phyloP scores from a whole-genome alignment of 2,113 vertebrate genomes.

The Halichoerus grypus region DNA sequence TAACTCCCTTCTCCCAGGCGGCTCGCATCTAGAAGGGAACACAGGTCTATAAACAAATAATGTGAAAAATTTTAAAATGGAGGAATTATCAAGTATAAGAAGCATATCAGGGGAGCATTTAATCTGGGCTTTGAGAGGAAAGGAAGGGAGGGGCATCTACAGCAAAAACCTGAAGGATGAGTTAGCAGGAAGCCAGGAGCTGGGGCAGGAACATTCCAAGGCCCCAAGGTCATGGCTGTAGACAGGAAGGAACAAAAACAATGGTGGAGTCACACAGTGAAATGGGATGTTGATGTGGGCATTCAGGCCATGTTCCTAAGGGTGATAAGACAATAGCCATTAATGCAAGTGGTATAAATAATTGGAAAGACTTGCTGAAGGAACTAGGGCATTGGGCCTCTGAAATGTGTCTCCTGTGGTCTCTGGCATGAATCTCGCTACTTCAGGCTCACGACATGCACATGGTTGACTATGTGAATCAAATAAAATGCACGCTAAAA shows the following conservation, averaged over 20 bases:
- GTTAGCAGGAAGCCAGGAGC: background rate
- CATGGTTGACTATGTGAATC: background rate
- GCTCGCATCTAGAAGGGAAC: background rate
- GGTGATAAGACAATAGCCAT: background rate
- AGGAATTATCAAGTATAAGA: background rate
- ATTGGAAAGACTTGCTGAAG: slow-evolving; percentile 14
- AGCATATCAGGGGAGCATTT: background rate
- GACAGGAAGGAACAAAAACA: background rate
- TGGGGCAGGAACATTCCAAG: background rate
- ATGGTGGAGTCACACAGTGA: background rate
- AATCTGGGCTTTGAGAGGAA: background rate
- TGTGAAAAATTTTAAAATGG: background rate
- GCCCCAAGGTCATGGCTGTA: background rate
- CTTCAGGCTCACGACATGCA: background rate
- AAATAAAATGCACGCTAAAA: background rate
- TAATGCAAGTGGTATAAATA: slow-evolving; percentile 36
- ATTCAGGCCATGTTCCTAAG: slow-evolving; percentile 46
- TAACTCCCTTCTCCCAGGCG: background rate
- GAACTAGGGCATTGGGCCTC: background rate
- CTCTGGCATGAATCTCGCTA: background rate
- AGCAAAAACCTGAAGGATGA: background rate
- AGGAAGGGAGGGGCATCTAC: background rate
- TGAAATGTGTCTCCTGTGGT: background rate
- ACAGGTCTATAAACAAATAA: background rate
- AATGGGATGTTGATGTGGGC: background rate